These are phyloP conservation scores for Anhinga anhinga DNA, from an alignment of 2,113 vertebrate species.

Conservation along the genomic window DNA sequence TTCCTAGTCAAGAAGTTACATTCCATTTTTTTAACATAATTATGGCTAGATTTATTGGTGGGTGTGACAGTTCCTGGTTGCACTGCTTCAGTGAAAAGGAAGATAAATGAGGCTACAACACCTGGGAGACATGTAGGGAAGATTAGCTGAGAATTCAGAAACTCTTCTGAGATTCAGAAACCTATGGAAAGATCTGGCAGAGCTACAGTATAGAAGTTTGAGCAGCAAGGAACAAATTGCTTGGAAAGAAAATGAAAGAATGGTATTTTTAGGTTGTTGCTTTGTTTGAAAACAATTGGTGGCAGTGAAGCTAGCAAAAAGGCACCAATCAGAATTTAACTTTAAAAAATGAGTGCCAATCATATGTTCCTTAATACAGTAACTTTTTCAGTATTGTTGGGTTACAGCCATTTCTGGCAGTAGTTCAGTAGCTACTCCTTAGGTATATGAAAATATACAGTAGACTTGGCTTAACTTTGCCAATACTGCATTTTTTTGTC, in stretches of 20 bases:
- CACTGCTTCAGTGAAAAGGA: conserved; percentile 44
- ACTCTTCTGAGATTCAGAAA: conserved; percentile 39
- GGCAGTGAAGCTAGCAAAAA: neutral
- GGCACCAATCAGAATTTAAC: neutral
- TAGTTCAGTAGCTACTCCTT: neutral
- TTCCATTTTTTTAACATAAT: conserved; percentile 42
- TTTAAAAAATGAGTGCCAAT: neutral
- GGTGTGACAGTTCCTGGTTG: conserved; percentile 18
- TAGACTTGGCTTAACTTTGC: neutral
- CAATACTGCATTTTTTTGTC: neutral
- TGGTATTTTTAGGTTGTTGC: neutral
- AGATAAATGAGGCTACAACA: conserved; percentile 62
- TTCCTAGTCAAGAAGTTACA: conserved; percentile 3
- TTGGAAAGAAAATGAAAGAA: neutral
- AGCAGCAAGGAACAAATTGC: neutral
- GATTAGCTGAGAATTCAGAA: conserved; percentile 50
- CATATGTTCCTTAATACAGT: neutral
- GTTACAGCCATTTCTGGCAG: neutral
- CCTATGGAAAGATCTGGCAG: neutral
- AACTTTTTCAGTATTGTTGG: neutral
- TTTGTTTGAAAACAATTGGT: conserved; percentile 4
- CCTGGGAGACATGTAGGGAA: conserved; percentile 25
- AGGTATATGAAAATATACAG: neutral
- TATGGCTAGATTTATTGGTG: conserved; percentile 65
- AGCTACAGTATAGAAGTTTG: neutral